phyloP scores from a whole-genome alignment of 2,797 vertebrate genomes.

The Chrysocyon brachyurus region DNA sequence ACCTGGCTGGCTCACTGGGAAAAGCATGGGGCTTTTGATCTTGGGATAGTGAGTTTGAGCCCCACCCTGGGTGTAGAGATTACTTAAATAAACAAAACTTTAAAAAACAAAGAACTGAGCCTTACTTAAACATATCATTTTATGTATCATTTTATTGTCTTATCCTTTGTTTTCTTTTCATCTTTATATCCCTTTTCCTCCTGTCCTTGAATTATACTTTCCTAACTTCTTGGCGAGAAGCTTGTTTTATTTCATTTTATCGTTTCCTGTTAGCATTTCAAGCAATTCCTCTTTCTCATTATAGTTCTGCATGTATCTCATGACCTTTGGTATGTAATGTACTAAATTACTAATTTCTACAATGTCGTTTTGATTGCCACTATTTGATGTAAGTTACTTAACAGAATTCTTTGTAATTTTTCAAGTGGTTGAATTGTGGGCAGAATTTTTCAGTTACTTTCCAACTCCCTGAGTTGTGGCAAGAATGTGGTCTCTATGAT shows the following conservation, averaged over 20 bases:
- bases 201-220: background rate
- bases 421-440: background rate
- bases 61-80: background rate
- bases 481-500: background rate
- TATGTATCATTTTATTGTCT: background rate
- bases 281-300: background rate
- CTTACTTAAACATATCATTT: background rate
- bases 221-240: background rate
- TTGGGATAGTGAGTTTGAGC: background rate
- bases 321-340: background rate
- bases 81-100: background rate
- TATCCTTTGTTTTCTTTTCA: background rate
- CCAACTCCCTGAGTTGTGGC: background rate
- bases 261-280: background rate
- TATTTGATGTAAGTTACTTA: background rate
- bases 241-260: slow-evolving; percentile 22
- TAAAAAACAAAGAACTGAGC: background rate
- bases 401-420: background rate
- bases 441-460: background rate
- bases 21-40: background rate
- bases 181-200: background rate
- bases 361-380: background rate
- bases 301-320: background rate
- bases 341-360: background rate
- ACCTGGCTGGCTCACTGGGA: background rate